Percentiles rank a stretch among this genome's conserved stretches.
Conservation (phyloP, 1,140 invertebrate genomes). For the Drosophila truncata region DNA sequence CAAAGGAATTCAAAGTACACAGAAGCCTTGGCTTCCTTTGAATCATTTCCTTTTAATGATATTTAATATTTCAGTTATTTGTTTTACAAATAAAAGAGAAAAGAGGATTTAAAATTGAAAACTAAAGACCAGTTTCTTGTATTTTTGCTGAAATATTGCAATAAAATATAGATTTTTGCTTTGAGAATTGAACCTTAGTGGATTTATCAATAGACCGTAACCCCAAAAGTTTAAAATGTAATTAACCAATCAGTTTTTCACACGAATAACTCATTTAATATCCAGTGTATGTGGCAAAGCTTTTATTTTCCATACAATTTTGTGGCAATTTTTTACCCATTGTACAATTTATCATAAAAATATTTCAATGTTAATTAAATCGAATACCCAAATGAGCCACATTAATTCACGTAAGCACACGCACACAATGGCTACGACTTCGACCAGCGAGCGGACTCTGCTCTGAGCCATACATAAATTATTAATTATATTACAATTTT, state of each 20-base stretch:
- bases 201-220: neutral
- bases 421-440: constrained; percentile 1
- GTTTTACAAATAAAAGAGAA: constrained; percentile 7
- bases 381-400: constrained; percentile 58
- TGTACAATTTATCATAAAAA: constrained; percentile 50
- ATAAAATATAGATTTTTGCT: too few species aligned
- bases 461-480: constrained; percentile 56
- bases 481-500: constrained; percentile 69
- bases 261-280: constrained; percentile 12
- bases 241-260: constrained; percentile 37
- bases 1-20: constrained; percentile 15
- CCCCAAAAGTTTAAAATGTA: constrained; percentile 12
- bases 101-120: neutral
- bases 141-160: neutral
- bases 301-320: constrained; percentile 22
- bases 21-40: neutral
- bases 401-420: constrained; percentile 26
- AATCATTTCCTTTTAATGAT: constrained; percentile 24
- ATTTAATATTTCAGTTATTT: constrained; percentile 33
- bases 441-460: neutral
- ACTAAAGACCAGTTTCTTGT: neutral
- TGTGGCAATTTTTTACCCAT: constrained; percentile 17
- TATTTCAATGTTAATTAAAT: constrained; percentile 78
- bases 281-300: constrained; percentile 21
- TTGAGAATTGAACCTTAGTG: neutral